These are phyloP conservation scores for Dryoscopus gambensis DNA, from an alignment of 2,113 vertebrate species.

Conservation along the genomic window DNA sequence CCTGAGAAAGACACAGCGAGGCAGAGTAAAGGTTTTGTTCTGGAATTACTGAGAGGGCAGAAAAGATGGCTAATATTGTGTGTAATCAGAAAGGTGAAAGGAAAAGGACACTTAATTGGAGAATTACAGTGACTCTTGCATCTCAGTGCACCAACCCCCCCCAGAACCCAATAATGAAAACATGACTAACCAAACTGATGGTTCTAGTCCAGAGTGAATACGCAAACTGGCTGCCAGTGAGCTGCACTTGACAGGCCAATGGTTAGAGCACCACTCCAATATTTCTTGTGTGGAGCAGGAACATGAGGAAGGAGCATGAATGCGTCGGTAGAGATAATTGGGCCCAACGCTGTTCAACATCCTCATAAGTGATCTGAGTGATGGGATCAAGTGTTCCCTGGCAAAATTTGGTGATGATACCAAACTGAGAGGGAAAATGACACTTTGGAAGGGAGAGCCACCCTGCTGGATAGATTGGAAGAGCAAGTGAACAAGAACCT, in stretches of 20 bases:
- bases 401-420: not conserved
- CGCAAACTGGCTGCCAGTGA: not conserved
- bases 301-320: not conserved
- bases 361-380: not conserved
- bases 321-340: not conserved
- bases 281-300: not conserved
- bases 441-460: not conserved
- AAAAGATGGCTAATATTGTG: not conserved
- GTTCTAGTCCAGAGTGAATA: not conserved
- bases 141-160: accelerated
- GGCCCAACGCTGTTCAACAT: not conserved
- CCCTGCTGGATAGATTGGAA: not conserved
- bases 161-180: not conserved
- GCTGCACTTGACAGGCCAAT: not conserved
- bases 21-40: not conserved
- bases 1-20: not conserved
- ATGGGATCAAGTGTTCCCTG: not conserved
- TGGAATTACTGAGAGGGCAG: not conserved
- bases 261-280: not conserved
- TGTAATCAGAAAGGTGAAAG: not conserved
- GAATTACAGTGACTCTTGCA: not conserved
- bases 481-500: not conserved
- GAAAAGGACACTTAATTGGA: not conserved
- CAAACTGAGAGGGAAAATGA: not conserved
- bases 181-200: not conserved